Conservation (phyloP, 2,113 vertebrate species). For the Lutjanus erythropterus region DNA sequence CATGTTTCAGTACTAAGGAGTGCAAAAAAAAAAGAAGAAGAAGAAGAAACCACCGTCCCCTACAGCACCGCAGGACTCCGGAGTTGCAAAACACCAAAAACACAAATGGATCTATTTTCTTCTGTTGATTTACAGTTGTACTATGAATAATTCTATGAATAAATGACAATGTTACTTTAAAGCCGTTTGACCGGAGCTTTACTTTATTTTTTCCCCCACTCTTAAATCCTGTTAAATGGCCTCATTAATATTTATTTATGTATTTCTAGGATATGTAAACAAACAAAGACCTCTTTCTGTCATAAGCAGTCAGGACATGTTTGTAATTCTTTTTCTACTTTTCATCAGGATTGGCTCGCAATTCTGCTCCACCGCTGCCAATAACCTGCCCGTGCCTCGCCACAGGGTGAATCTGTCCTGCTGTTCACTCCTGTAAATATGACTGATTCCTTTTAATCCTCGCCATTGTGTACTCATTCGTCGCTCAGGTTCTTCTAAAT, state of each 20-base stretch:
- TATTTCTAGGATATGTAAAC: conserved; percentile 2
- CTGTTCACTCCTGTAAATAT: conserved; percentile 64
- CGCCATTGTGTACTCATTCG: conserved; percentile 35
- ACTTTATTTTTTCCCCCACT: not conserved
- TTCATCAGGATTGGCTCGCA: conserved; percentile 8
- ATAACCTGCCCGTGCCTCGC: conserved; percentile 42
- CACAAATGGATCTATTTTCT: not conserved
- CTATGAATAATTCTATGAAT: conserved; percentile 38
- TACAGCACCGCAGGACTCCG: conserved; percentile 26
- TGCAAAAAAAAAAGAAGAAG: not conserved
- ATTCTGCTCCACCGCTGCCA: conserved; percentile 37
- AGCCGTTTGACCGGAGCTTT: conserved; percentile 6
- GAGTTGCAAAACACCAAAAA: conserved; percentile 18
- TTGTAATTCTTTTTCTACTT: not conserved
- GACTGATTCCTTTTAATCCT: conserved; percentile 65
- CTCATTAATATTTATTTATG: conserved; percentile 4
- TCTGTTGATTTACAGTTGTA: conserved; percentile 23
- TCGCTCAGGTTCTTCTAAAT: conserved; percentile 38
- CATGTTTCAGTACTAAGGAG: conserved; percentile 63
- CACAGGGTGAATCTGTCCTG: conserved; percentile 53
- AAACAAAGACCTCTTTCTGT: conserved; percentile 36
- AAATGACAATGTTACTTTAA: conserved; percentile 33
- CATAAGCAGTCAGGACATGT: conserved; percentile 16
- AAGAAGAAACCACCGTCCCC: conserved; percentile 10
- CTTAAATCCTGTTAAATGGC: conserved; percentile 8